Conservation (phyloP, 2,113 vertebrate genomes). For the Tinamus guttatus region DNA sequence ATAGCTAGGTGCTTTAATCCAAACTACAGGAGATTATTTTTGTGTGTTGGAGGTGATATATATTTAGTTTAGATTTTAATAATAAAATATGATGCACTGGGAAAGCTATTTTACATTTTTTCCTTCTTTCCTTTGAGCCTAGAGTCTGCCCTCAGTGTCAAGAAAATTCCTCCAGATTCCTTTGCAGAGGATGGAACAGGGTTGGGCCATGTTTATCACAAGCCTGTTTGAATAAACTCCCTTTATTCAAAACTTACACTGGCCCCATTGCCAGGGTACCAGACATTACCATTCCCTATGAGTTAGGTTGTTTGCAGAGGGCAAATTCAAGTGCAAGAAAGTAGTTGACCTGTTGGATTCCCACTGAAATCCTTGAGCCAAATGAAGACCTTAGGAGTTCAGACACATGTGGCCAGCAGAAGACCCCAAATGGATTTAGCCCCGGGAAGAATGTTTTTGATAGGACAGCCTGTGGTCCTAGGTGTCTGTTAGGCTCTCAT, state of each 20-base stretch:
- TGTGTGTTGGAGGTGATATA: constrained; percentile 54
- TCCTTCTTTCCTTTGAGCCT: background rate
- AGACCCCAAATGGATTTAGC: background rate
- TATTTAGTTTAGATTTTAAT: constrained; percentile 56
- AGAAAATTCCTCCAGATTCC: constrained; percentile 38
- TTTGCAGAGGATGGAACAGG: background rate
- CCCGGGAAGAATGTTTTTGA: background rate
- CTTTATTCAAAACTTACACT: background rate
- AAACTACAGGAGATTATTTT: constrained; percentile 34
- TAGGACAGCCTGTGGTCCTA: background rate
- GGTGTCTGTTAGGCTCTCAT: background rate
- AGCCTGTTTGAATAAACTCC: background rate
- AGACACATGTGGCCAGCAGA: background rate
- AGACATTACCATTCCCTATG: background rate
- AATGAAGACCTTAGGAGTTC: background rate
- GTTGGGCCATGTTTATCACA: background rate
- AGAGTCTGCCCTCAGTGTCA: background rate
- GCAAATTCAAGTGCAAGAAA: background rate
- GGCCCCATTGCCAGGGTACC: background rate
- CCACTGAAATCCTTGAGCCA: background rate
- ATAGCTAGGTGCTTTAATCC: constrained; percentile 33
- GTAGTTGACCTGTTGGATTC: accelerated
- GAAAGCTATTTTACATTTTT: background rate
- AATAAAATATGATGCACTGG: background rate
- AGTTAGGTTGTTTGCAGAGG: background rate